Conservation (phyloP, 2,797 vertebrate genomes). For the Pipistrellus pygmaeus region DNA sequence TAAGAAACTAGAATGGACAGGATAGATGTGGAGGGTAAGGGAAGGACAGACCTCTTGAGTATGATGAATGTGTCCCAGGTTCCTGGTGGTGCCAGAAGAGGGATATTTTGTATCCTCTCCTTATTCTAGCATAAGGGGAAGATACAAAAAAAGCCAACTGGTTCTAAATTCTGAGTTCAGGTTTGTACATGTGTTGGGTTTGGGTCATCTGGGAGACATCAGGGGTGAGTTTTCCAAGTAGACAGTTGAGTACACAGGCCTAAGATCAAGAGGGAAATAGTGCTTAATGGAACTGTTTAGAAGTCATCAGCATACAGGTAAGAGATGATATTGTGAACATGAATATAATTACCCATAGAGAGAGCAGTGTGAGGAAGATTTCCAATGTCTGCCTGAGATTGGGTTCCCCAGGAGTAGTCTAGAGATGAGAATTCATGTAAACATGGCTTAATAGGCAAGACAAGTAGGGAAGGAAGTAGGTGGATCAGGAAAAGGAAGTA, state of each 20-base stretch:
- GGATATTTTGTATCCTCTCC: neutral
- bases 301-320: neutral
- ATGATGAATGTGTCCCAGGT: neutral
- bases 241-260: neutral
- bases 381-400: neutral
- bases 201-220: neutral
- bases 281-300: neutral
- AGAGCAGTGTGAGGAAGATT: neutral
- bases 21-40: neutral
- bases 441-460: neutral
- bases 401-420: neutral
- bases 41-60: neutral
- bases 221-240: neutral
- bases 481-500: neutral
- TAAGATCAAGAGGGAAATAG: neutral
- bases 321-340: neutral
- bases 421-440: neutral
- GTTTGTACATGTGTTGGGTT: neutral
- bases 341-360: neutral
- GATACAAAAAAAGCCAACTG: neutral
- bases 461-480: neutral
- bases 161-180: neutral
- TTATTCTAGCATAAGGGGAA: neutral
- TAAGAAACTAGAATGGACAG: neutral
- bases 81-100: neutral